phyloP scores from a whole-genome alignment of 2,113 vertebrate genomes.

The Crotalus viridis region DNA sequence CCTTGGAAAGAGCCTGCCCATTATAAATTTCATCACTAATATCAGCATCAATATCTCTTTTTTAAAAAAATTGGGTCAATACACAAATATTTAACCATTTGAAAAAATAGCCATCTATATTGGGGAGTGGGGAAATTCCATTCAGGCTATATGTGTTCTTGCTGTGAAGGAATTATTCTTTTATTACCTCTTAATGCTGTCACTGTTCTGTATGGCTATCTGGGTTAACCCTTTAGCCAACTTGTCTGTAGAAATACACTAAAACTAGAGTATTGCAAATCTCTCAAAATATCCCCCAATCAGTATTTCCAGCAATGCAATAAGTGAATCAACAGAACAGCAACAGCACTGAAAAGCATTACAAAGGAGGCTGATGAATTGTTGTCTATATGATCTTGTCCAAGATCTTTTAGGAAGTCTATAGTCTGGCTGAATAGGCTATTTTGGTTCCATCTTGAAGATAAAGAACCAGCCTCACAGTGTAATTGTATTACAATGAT shows the following conservation, averaged over 20 bases:
- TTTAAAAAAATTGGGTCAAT: not conserved
- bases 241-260: not conserved
- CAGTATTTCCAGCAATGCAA: constrained; percentile 18
- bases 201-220: not conserved
- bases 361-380: not conserved
- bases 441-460: not conserved
- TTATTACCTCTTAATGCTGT: constrained; percentile 5
- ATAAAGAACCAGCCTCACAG: not conserved
- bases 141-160: not conserved
- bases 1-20: not conserved
- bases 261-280: not conserved
- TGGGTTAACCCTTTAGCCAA: not conserved
- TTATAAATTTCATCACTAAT: not conserved
- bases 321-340: constrained; percentile 50
- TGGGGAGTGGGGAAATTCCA: not conserved
- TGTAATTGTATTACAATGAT: not conserved
- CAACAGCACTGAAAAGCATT: accelerated
- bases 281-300: not conserved
- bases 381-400: not conserved
- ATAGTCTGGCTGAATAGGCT: not conserved
- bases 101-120: not conserved
- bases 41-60: accelerated
- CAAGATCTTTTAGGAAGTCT: accelerated
- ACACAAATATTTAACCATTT: not conserved
- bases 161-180: constrained; percentile 26